These are phyloP conservation scores for Petrocephalus zakoni DNA, from an alignment of 2,113 vertebrate species.

Conservation along the genomic window DNA sequence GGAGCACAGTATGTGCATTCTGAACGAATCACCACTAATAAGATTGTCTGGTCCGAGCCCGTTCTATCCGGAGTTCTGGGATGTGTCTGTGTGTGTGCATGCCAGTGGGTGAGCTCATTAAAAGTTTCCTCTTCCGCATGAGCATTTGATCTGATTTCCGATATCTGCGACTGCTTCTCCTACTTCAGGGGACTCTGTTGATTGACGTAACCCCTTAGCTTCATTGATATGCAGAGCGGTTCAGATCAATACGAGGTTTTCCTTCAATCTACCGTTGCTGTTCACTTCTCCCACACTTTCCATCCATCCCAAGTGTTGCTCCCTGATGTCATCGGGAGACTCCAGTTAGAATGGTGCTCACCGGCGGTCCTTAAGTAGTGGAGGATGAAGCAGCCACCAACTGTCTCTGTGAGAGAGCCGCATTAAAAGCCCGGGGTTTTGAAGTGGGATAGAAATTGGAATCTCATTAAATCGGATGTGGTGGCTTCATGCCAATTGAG, in stretches of 20 bases:
- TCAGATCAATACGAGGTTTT: neutral
- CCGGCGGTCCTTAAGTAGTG: neutral
- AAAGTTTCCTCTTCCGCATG: neutral
- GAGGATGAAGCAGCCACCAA: neutral
- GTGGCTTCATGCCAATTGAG: neutral
- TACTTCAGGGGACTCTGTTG: neutral
- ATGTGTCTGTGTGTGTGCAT: conserved; percentile 2
- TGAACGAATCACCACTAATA: conserved; percentile 36
- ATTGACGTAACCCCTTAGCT: neutral
- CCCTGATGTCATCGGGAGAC: neutral
- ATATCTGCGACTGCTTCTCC: neutral
- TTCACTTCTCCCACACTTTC: neutral
- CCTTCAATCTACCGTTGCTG: neutral
- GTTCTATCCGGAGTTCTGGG: neutral
- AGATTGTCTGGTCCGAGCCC: conserved; percentile 22
- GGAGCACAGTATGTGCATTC: conserved; percentile 28
- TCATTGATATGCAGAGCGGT: neutral
- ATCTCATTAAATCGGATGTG: neutral
- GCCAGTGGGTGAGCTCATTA: conserved; percentile 14
- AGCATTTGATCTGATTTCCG: neutral
- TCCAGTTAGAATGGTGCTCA: neutral
- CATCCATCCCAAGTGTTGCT: neutral
- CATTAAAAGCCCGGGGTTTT: neutral
- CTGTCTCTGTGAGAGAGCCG: neutral
- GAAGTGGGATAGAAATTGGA: neutral